Percentiles rank a stretch among this genome's conserved stretches.
These are phyloP conservation scores for Sparus aurata DNA, from an alignment of 2,797 vertebrate species.

Conservation along the genomic window DNA sequence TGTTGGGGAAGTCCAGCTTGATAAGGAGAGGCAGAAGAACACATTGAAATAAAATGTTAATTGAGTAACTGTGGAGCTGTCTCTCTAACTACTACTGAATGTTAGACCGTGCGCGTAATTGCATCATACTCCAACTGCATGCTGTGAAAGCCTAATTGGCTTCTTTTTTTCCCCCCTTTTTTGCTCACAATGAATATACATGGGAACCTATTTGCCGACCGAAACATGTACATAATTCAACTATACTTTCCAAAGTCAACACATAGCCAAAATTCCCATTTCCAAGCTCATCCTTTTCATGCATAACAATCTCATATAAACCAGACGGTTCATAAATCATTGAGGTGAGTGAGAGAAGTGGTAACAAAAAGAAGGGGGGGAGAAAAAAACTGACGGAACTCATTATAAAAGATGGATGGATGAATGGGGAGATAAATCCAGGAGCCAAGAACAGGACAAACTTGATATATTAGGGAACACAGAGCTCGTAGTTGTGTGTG, in stretches of 20 bases:
- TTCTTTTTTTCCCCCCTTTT: slow-evolving; percentile 14
- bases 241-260: slow-evolving; percentile 25
- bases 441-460: slow-evolving; percentile 59
- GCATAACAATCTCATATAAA: slow-evolving; percentile 66
- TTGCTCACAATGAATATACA: slow-evolving; percentile 38
- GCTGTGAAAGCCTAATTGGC: slow-evolving; percentile 44
- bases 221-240: slow-evolving; percentile 40
- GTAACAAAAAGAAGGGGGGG: slow-evolving; percentile 37
- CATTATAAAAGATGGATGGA: slow-evolving; percentile 84
- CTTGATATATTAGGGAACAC: slow-evolving; percentile 58
- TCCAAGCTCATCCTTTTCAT: slow-evolving; percentile 48
- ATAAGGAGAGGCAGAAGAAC: slow-evolving; percentile 44
- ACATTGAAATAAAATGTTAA: slow-evolving; percentile 54
- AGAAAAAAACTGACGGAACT: slow-evolving; percentile 52
- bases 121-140: slow-evolving; percentile 52
- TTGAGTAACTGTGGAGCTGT: slow-evolving; percentile 53
- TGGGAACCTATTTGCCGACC: slow-evolving; percentile 30
- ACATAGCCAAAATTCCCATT: slow-evolving; percentile 29
- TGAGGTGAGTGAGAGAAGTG: slow-evolving; percentile 66
- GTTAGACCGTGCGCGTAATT: slow-evolving; percentile 56
- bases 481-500: slow-evolving; percentile 13
- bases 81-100: slow-evolving; percentile 42
- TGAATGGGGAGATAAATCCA: slow-evolving; percentile 73
- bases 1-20: slow-evolving; percentile 8
- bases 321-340: slow-evolving; percentile 82